Evolutionary conservation across 2,888 invertebrate genomes (phyloP).

Genomic region (Trimorus sp.): DNA sequence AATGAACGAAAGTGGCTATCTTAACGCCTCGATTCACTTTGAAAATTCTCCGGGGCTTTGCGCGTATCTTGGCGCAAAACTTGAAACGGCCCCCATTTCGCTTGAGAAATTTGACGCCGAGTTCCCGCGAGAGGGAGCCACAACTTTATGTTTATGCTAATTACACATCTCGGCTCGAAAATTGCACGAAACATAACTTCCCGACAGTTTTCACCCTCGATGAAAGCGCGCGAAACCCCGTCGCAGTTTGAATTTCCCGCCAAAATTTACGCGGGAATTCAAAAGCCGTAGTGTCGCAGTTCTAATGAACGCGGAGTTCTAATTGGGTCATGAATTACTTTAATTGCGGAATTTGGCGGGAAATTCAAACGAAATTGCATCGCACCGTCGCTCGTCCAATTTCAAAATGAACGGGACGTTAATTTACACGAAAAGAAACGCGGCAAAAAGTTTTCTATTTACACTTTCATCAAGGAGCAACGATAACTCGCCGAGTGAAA

Average conservation of each 20-base stretch:
- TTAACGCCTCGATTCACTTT: conserved; percentile 54
- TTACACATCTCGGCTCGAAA: conserved; percentile 15
- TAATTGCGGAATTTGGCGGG: too few relatives aligned
- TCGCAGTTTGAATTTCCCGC: too few relatives aligned
- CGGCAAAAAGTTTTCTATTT: neutral
- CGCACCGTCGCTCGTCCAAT: too few relatives aligned
- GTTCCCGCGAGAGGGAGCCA: neutral
- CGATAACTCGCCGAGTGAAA: neutral
- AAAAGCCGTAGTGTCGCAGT: neutral
- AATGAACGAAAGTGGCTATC: conserved; percentile 55
- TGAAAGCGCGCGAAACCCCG: neutral
- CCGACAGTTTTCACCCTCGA: too few relatives aligned
- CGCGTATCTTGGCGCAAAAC: conserved; percentile 27
- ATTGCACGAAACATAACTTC: neutral
- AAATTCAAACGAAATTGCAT: too few relatives aligned
- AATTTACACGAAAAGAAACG: too few relatives aligned
- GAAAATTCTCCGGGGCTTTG: conserved; percentile 43
- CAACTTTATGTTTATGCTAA: conserved; percentile 35
- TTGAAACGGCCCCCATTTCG: conserved; percentile 25
- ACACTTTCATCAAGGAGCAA: neutral
- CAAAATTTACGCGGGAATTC: neutral
- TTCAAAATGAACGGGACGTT: too few relatives aligned
- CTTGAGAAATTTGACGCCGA: conserved; percentile 32
- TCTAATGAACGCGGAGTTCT: too few relatives aligned
- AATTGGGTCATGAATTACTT: too few relatives aligned